Conservation (phyloP, 2,797 vertebrate genomes). For the Lepus townsendii region DNA sequence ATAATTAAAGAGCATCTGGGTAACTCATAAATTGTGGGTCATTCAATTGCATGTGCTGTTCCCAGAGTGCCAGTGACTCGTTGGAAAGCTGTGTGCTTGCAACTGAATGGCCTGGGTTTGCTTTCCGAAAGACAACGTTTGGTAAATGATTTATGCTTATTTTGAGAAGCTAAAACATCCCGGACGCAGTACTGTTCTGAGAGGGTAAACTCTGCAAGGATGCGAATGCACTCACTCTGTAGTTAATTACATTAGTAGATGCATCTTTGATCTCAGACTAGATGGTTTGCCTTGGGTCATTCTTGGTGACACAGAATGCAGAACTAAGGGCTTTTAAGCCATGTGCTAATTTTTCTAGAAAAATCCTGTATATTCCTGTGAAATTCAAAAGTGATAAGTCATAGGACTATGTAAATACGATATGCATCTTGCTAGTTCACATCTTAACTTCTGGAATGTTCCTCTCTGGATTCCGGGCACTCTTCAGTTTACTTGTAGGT, state of each 20-base stretch:
- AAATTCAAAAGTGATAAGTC: not conserved
- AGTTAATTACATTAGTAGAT: not conserved
- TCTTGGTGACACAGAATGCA: not conserved
- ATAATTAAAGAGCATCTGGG: constrained; percentile 73
- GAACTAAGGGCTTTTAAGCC: not conserved
- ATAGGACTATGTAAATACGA: not conserved
- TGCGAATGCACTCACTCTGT: not conserved
- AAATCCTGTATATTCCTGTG: not conserved
- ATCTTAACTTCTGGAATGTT: not conserved
- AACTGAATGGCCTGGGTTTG: not conserved
- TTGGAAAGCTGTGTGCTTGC: constrained; percentile 25
- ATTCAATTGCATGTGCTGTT: constrained; percentile 25
- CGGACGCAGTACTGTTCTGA: not conserved
- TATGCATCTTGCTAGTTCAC: not conserved
- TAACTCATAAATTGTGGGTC: constrained; percentile 69
- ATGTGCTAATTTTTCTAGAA: not conserved
- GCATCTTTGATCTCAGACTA: not conserved
- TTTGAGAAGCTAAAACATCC: constrained; percentile 6
- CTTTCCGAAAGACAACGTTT: constrained; percentile 34
- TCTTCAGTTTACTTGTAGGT: not conserved
- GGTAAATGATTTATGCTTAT: not conserved
- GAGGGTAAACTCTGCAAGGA: not conserved
- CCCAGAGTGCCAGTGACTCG: not conserved
- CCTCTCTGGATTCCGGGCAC: not conserved
- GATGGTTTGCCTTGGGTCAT: not conserved